Percentiles rank a stretch among this genome's conserved stretches.
Conservation (phyloP, 2,888 invertebrate genomes). For the Eristalis pertinax region DNA sequence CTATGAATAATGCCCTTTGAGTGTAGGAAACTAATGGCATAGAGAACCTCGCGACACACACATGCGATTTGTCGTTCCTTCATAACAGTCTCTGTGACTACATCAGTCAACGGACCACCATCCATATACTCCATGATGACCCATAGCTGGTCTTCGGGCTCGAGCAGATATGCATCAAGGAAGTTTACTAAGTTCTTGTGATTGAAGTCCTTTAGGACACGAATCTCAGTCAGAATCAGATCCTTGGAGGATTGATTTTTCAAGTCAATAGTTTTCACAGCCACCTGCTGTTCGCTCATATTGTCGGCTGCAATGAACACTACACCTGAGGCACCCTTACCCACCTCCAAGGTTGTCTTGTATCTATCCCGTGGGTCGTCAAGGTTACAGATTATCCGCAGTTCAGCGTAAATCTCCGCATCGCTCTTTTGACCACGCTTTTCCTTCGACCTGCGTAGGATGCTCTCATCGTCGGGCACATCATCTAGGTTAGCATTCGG, state of each 20-base stretch:
- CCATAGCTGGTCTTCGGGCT: conserved; percentile 95
- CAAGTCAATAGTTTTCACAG: conserved; percentile 97
- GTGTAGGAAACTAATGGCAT: conserved; percentile 95
- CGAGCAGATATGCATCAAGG: conserved; percentile 94
- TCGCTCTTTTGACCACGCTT: conserved; percentile 80
- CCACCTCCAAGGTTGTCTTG: conserved; percentile 91
- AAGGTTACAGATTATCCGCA: conserved; percentile 90
- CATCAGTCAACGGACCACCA: conserved; percentile 97
- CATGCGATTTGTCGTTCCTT: conserved; percentile 98
- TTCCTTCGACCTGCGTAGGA: conserved; percentile 80
- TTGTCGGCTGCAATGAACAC: conserved; percentile 94
- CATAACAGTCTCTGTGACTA: conserved; percentile 98
- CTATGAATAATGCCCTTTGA: conserved; percentile 94
- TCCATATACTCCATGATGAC: conserved; percentile 97
- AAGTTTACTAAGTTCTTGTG: conserved; percentile 98
- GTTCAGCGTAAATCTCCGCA: conserved; percentile 86
- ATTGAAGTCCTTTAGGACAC: conserved; percentile 93
- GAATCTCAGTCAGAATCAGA: conserved; percentile 96
- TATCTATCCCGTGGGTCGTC: conserved; percentile 92
- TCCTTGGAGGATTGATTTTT: conserved; percentile 97
- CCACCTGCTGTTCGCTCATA: conserved; percentile 89
- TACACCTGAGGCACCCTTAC: conserved; percentile 95
- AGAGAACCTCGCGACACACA: conserved; percentile 93
- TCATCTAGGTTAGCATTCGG: conserved; percentile 81
- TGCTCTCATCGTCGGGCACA: conserved; percentile 79